Percentiles rank a stretch among this genome's conserved stretches.
These are phyloP conservation scores for Nettapus auritus DNA, from an alignment of 2,113 vertebrate genomes.

Conservation along the genomic window DNA sequence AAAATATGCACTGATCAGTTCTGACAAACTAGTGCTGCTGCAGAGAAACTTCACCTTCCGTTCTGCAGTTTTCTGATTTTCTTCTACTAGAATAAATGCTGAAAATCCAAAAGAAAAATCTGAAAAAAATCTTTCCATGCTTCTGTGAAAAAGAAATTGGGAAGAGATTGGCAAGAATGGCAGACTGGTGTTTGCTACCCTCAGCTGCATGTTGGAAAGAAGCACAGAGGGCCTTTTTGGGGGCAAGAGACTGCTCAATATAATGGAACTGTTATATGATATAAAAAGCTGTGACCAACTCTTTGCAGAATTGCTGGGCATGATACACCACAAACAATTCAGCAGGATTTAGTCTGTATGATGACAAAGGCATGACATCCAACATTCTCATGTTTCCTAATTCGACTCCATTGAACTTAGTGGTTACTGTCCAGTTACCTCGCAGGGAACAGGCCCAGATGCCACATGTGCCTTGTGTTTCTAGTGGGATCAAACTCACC, in stretches of 20 bases:
- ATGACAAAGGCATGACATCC: not conserved
- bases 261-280: not conserved
- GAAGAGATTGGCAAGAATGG: not conserved
- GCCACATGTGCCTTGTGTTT: not conserved
- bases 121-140: not conserved
- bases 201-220: accelerated
- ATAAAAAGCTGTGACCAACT: not conserved
- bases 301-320: not conserved
- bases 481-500: not conserved
- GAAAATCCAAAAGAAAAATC: not conserved
- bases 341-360: not conserved
- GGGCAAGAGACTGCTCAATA: not conserved
- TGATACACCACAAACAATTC: not conserved
- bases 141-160: not conserved
- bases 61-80: not conserved
- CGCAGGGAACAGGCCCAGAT: not conserved
- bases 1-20: not conserved
- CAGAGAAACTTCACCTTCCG: not conserved
- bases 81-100: not conserved
- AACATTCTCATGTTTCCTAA: not conserved
- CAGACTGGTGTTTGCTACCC: not conserved
- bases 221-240: not conserved
- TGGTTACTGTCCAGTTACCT: not conserved
- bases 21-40: not conserved
- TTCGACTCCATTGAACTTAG: not conserved